These are phyloP conservation scores for Rosalia funebris DNA, from an alignment of 2,888 invertebrate genomes.

Conservation along the genomic window DNA sequence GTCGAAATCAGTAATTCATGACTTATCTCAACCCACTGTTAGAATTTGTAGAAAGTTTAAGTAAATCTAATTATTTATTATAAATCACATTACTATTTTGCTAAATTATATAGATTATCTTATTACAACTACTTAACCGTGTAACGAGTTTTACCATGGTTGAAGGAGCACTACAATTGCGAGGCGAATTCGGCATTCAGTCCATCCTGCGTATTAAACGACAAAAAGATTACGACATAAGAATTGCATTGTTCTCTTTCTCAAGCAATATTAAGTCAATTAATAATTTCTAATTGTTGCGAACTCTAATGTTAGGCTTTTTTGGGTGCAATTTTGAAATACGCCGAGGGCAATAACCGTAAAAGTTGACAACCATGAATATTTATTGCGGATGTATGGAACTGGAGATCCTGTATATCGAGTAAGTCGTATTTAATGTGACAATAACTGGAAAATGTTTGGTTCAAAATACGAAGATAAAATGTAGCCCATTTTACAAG, in stretches of 20 bases:
- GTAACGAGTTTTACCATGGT: conserved; percentile 9
- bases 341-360: neutral
- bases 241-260: neutral
- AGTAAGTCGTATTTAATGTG: too few relatives aligned
- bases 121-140: conserved; percentile 11
- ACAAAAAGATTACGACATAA: conserved; percentile 5
- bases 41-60: conserved; percentile 13
- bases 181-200: neutral
- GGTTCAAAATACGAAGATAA: too few relatives aligned
- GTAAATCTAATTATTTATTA: conserved; percentile 17
- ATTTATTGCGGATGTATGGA: too few relatives aligned
- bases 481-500: too few relatives aligned
- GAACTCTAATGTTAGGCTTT: neutral
- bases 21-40: conserved; percentile 9
- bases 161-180: conserved; percentile 5
- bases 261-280: neutral
- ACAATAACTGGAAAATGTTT: too few relatives aligned
- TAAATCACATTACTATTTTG: conserved; percentile 23
- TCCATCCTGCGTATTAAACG: conserved; percentile 3
- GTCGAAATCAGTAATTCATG: conserved; percentile 12
- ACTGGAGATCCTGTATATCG: too few relatives aligned
- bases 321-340: neutral
- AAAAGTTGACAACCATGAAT: neutral
- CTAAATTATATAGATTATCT: conserved; percentile 18
- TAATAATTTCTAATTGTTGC: neutral